A percentile compares a stretch with the other conserved stretches of the same genome.
phyloP scores from a whole-genome alignment of 2,797 vertebrate species.

The Spinus pinus region DNA sequence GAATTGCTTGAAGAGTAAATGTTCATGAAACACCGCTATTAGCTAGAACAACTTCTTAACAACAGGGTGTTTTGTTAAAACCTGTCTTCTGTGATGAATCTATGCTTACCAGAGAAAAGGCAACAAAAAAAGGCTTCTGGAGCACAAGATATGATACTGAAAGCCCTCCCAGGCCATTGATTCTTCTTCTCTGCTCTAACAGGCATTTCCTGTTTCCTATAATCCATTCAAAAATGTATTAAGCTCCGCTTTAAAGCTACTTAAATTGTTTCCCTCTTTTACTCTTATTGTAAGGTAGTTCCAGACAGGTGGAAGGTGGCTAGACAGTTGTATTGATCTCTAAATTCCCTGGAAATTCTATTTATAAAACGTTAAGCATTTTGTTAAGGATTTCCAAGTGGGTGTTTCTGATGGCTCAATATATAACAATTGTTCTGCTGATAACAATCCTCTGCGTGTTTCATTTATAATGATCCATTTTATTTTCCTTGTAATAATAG shows the following conservation, averaged over 20 bases:
- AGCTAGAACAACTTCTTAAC: neutral
- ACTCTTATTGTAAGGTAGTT: neutral
- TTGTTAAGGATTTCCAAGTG: constrained; percentile 54
- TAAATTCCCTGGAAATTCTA: constrained; percentile 59
- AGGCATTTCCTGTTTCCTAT: constrained; percentile 1
- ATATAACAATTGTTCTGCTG: constrained; percentile 37
- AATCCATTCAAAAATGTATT: constrained; percentile 52
- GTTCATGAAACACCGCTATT: neutral
- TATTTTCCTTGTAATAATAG: constrained; percentile 32
- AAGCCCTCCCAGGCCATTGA: neutral
- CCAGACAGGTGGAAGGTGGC: constrained; percentile 51
- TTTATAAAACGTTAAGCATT: constrained; percentile 51
- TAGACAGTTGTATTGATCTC: constrained; percentile 55
- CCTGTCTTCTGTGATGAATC: neutral
- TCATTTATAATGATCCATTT: constrained; percentile 52
- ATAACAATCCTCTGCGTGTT: constrained; percentile 21
- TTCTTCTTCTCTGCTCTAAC: neutral
- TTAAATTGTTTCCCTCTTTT: constrained; percentile 29
- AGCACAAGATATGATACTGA: neutral
- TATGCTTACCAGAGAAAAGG: neutral
- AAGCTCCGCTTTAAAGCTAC: constrained; percentile 1
- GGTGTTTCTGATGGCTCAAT: constrained; percentile 49
- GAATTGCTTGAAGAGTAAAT: neutral
- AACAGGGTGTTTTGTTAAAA: neutral
- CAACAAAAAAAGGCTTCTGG: neutral